Evolutionary conservation across 2,888 invertebrate species (phyloP).

Genomic region (Pheosia tremula): DNA sequence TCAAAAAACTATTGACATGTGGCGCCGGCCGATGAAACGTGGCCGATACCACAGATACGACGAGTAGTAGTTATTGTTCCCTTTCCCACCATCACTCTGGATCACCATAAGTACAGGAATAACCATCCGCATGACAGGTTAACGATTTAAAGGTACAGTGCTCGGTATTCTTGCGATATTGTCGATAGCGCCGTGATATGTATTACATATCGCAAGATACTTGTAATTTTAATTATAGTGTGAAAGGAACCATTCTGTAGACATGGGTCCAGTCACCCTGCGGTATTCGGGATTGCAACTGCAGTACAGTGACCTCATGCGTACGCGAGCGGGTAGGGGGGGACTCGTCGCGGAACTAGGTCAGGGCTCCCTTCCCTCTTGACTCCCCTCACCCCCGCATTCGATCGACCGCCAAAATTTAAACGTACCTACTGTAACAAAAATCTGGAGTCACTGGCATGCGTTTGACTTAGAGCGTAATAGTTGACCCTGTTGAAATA

Average conservation of each 20-base stretch:
- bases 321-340: slow-evolving; percentile 66
- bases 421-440: slow-evolving; percentile 55
- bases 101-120: no score
- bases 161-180: no score
- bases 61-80: no score
- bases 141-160: no score
- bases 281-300: slow-evolving; percentile 78
- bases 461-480: not conserved
- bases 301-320: slow-evolving; percentile 83
- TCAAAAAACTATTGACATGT: no score
- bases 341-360: slow-evolving; percentile 52
- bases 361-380: slow-evolving; percentile 62
- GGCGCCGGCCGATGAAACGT: no score
- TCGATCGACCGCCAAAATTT: slow-evolving; percentile 81
- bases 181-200: no score
- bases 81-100: no score
- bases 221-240: no score
- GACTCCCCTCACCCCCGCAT: slow-evolving; percentile 51
- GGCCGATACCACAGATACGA: no score
- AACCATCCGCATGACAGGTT: no score
- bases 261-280: slow-evolving; percentile 72
- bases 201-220: no score
- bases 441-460: slow-evolving; percentile 30
- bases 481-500: not conserved
- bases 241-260: slow-evolving; percentile 16